Evolutionary conservation across 2,113 vertebrate species (phyloP), one percentile per base, ranked within the genome.

Genomic region (Limnothrissa miodon): DNA sequence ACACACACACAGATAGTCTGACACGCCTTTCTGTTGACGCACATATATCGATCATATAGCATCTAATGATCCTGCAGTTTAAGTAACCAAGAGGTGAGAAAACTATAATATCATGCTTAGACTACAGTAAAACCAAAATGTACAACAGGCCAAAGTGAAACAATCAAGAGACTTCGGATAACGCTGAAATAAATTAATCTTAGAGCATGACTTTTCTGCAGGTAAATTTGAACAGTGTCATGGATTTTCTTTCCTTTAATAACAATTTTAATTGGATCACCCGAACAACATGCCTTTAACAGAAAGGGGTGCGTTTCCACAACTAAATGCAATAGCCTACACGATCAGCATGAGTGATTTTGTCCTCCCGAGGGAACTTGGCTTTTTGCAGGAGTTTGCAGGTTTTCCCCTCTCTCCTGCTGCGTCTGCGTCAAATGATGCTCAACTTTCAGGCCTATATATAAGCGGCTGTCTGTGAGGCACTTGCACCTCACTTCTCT

Each of bases 391-490:
- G 83, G 85, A 91, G 87, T 84, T 86, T 91, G 92, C 93, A 94
- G 92, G 93, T 93, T 90, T 88, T 88, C 90, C 90, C 82, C 62
- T 90, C 78, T 81, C 86, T 53, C 81, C 89, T 83, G 87, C 66
- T 85, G 86, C 85, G 87, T 79, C 90, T 93, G 92, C 94, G 93
- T 93, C 94, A 94, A 80, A 92, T 94, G 94, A 94, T 90, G 93
- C 93, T 84, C 86, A 82, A 29, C 84, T 83, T 81, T 85, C 81
- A 79, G 78, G 87, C 5, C 85, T 93, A 94, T 95, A 95, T 79
- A 85, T 82, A 91, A 92, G 89, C 85, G 81, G 91, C 89, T 81
- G 86, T 86, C 88, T 88, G 82, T 74, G 74, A 88, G 56, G 88
- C 86, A 90, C 87, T 90, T 83, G 92, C 92, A 93, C 92, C 92